Evolutionary conservation across 1,140 invertebrate species (phyloP).

Genomic region (Tachypleus tridentatus): DNA sequence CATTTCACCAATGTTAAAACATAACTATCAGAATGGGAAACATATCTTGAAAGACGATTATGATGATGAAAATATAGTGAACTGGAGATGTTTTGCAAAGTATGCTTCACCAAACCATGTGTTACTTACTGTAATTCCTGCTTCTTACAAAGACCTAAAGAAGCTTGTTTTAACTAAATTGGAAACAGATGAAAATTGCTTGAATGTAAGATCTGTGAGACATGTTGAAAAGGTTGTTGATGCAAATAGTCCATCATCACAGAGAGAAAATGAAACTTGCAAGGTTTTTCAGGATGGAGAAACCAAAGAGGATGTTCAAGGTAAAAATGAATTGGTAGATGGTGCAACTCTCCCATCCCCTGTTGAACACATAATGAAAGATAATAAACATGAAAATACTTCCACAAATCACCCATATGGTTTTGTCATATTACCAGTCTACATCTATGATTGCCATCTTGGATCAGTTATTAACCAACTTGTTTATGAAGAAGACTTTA

Average conservation of each 20-base stretch:
- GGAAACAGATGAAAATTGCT: not conserved
- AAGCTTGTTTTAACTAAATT: slow-evolving; percentile 12
- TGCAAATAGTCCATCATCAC: not conserved
- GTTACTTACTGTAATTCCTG: slow-evolving; percentile 55
- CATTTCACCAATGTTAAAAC: too few species aligned
- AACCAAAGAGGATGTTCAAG: not conserved
- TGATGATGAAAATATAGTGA: slow-evolving; percentile 22
- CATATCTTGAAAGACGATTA: too few species aligned
- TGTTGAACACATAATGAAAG: not conserved
- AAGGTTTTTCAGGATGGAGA: not conserved
- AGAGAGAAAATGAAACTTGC: not conserved
- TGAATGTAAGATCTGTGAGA: not conserved
- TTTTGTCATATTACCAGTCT: slow-evolving; percentile 45
- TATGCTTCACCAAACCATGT: slow-evolving; percentile 47
- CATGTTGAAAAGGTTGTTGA: not conserved
- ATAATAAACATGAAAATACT: not conserved
- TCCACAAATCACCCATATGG: slow-evolving; percentile 19
- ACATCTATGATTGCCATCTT: slow-evolving; percentile 54
- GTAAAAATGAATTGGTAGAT: not conserved
- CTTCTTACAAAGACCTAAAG: slow-evolving; percentile 39
- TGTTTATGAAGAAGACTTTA: slow-evolving; percentile 38
- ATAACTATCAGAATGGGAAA: too few species aligned
- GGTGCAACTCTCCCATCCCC: not conserved
- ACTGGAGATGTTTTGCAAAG: slow-evolving; percentile 59
- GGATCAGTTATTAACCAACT: slow-evolving; percentile 45